phyloP scores from a whole-genome alignment of 2,113 vertebrate genomes.

The Alces alces region DNA sequence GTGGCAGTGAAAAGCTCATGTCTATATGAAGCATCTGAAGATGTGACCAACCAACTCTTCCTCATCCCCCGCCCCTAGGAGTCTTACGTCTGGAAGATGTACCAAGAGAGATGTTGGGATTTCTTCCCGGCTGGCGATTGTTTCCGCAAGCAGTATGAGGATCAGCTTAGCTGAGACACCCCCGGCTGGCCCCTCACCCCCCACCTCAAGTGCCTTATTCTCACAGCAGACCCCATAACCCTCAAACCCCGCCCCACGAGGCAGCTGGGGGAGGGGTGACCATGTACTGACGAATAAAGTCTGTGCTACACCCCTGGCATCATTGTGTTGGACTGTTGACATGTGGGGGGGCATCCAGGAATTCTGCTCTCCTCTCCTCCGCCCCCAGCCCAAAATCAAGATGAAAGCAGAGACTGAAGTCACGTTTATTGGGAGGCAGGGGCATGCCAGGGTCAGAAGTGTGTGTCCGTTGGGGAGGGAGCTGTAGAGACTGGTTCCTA shows the following conservation, averaged over 20 bases:
- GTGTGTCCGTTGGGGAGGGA: neutral
- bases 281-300: conserved; percentile 56
- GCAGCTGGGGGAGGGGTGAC: neutral
- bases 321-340: neutral
- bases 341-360: neutral
- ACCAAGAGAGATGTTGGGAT: conserved; percentile 93
- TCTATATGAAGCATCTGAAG: neutral
- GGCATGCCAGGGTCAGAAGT: neutral
- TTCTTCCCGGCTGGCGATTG: conserved; percentile 95
- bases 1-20: neutral
- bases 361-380: neutral
- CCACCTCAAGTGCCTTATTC: conserved; percentile 67
- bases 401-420: neutral
- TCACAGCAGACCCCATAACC: neutral
- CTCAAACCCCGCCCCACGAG: neutral
- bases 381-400: neutral
- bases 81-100: conserved; percentile 96
- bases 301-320: conserved; percentile 1
- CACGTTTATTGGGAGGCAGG: conserved; percentile 59
- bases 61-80: conserved; percentile 77
- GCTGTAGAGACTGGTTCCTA: neutral
- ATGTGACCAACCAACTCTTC: neutral
- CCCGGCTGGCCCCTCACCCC: neutral
- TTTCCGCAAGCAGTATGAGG: conserved; percentile 95
- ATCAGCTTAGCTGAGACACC: conserved; percentile 88